These are phyloP conservation scores for Danaus chrysippus DNA, from an alignment of 2,888 invertebrate genomes.

Conservation along the genomic window DNA sequence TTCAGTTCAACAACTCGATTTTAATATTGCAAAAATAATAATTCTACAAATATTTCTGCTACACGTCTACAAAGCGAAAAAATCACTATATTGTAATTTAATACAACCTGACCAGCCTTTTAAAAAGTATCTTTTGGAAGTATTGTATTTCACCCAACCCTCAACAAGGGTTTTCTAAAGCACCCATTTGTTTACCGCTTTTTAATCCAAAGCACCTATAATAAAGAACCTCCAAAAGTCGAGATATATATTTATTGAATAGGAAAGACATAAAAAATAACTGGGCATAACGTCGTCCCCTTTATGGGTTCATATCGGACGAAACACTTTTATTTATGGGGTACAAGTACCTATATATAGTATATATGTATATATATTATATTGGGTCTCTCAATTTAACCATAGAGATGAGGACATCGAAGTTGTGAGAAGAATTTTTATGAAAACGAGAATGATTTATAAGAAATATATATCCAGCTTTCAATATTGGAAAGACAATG, in stretches of 20 bases:
- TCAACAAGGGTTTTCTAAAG: conserved; percentile 6
- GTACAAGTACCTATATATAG: conserved; percentile 26
- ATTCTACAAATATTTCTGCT: too few relatives aligned
- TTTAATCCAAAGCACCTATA: conserved; percentile 7
- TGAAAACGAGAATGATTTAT: conserved; percentile 2
- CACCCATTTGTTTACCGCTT: conserved; percentile 8
- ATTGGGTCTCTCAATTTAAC: conserved; percentile 30
- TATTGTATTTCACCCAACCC: not conserved
- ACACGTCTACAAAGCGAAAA: too few relatives aligned
- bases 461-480: not conserved
- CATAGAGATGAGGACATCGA: conserved; percentile 26
- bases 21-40: too few relatives aligned
- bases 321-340: conserved; percentile 32
- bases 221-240: conserved; percentile 21
- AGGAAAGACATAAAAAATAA: conserved; percentile 31
- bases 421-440: conserved; percentile 1
- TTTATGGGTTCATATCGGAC: conserved; percentile 28
- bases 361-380: conserved; percentile 23
- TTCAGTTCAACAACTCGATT: too few relatives aligned
- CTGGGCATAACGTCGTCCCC: conserved; percentile 29
- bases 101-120: not conserved
- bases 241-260: conserved; percentile 28
- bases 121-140: not conserved
- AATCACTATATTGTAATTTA: too few relatives aligned
- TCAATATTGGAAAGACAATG: too few relatives aligned